phyloP scores from a whole-genome alignment of 2,888 invertebrate genomes.

The Halocaridina rubra region DNA sequence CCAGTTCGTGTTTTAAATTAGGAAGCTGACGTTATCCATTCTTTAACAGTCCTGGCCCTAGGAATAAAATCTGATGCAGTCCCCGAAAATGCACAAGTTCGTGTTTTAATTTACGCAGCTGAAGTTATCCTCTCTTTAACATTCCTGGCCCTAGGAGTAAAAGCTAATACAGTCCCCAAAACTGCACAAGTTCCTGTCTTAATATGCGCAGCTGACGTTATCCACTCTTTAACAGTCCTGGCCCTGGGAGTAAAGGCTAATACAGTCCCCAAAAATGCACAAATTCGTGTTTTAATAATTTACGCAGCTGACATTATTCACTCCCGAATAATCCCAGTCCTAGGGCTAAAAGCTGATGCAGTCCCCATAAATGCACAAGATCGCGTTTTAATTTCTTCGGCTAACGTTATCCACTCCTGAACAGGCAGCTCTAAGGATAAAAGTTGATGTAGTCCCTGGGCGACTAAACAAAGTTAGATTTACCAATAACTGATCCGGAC shows the following conservation, averaged over 20 bases:
- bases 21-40: constrained; percentile 69
- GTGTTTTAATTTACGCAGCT: too few species aligned
- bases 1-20: constrained; percentile 65
- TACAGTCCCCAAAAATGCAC: constrained; percentile 66
- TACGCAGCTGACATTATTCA: constrained; percentile 69
- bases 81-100: too few species aligned
- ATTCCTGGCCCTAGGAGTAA: too few species aligned
- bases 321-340: constrained; percentile 68
- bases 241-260: constrained; percentile 69
- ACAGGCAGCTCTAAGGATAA: constrained; percentile 68
- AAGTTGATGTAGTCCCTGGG: constrained; percentile 70
- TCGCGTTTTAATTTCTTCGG: constrained; percentile 65
- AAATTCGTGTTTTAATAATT: constrained; percentile 64
- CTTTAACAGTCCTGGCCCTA: constrained; percentile 68
- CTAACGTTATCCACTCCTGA: constrained; percentile 70
- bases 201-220: constrained; percentile 68
- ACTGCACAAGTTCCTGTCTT: constrained; percentile 62
- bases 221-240: constrained; percentile 69
- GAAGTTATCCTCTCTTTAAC: too few species aligned
- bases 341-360: constrained; percentile 69
- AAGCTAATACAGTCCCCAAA: too few species aligned
- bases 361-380: constrained; percentile 66
- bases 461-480: constrained; percentile 72
- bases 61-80: constrained; percentile 69
- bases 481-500: constrained; percentile 75